These are phyloP conservation scores for Ips typographus DNA, from an alignment of 1,140 invertebrate species.

Conservation along the genomic window DNA sequence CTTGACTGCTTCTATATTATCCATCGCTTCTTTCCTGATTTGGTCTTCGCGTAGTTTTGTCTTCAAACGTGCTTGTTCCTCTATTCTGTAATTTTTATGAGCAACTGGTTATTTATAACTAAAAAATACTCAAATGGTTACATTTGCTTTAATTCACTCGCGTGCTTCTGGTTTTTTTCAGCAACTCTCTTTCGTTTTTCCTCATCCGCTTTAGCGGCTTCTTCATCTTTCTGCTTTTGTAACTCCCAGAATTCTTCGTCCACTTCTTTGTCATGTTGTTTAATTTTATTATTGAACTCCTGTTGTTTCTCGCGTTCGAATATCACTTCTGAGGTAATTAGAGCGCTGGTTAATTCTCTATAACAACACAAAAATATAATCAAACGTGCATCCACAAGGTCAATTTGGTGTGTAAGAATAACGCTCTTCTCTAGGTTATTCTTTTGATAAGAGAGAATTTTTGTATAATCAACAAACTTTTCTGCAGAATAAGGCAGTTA, in stretches of 20 bases:
- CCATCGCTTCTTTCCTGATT: slow-evolving; percentile 45
- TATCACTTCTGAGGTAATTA: slow-evolving; percentile 40
- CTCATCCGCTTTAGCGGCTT: slow-evolving; percentile 32
- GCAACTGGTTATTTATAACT: not conserved
- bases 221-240: slow-evolving; percentile 26
- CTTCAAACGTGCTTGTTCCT: slow-evolving; percentile 22
- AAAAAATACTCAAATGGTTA: slow-evolving; percentile 2
- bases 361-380: not conserved
- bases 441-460: too few species aligned
- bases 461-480: too few species aligned
- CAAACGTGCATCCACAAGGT: not conserved
- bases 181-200: slow-evolving; percentile 24
- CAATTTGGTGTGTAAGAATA: too few species aligned
- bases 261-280: slow-evolving; percentile 38
- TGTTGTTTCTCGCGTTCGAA: slow-evolving; percentile 43
- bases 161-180: slow-evolving; percentile 29
- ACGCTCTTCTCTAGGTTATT: too few species aligned
- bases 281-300: slow-evolving; percentile 39
- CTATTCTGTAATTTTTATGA: slow-evolving; percentile 16
- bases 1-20: slow-evolving; percentile 36
- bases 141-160: slow-evolving; percentile 28
- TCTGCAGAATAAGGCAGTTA: too few species aligned
- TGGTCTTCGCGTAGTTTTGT: slow-evolving; percentile 19
- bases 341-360: slow-evolving; percentile 40
- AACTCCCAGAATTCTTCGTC: slow-evolving; percentile 31